Base-by-base conservation (phyloP, 37 sponge, comb jelly and placozoan genomes). In the Chondrosia reniformis region DNA sequence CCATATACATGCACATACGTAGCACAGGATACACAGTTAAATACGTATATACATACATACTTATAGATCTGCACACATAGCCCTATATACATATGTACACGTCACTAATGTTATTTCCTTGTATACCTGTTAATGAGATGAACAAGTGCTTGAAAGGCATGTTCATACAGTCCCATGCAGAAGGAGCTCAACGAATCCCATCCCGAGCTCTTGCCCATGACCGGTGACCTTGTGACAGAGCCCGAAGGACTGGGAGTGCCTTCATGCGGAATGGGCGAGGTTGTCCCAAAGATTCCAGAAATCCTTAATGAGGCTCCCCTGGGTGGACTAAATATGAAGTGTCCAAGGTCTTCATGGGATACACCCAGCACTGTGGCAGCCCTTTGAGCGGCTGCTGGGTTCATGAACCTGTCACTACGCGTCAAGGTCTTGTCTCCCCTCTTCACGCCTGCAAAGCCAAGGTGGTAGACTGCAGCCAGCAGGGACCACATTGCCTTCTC, bases 151-250 rank as follows among this genome's bases (percentile, higher is more conserved):
- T 79, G 84, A 79, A 95, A 88, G 44, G 93, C 92, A 24, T 93
- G 92, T 38, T 99, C 99, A 73, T 95, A 99, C 22, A 99, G 94
- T 13, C 95, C 97, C 85, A 93, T 93, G 52, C 89, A 95, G 55
- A 97, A 91, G 45, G 83, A 87, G 40, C 89, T 95, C 13, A 91
- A 75, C 7, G 87, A 72, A 8, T 80, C 83, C 72, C 72, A 69
- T 0, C 72, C 72, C 45, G 67, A 52, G 36, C 86, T 76, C 32
- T 87, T 72, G 34, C 78, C 88, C 6, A 82, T 79, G 30, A 77
- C 63, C 27, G 82, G 79, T 28, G 83, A 73, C 25, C 78, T 80
- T 19, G 36, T 57, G 54, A 83, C 45, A 30, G 77, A 55, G 12
- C 72, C 75, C 32, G 75, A 56, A 4, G 41, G 34, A 28, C 80